phyloP scores from a whole-genome alignment of 1,140 invertebrate genomes.

The Dysdera silvatica region DNA sequence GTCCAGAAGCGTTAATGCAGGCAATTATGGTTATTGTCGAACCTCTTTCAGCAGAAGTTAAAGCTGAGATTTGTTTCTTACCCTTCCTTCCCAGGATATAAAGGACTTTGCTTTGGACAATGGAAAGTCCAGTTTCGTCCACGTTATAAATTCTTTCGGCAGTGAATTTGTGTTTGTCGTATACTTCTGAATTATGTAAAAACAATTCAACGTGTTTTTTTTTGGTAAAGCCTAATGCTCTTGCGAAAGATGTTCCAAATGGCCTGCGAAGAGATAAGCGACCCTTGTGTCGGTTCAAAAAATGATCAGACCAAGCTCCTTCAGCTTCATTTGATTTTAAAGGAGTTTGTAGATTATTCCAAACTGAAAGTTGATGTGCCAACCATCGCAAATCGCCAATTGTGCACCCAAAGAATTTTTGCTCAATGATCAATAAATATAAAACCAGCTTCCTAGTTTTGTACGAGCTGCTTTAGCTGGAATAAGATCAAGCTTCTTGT shows the following conservation, averaged over 20 bases:
- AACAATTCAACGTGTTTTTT: conserved; percentile 18
- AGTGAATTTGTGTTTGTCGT: conserved; percentile 4
- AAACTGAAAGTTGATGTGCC: background rate
- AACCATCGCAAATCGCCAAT: background rate
- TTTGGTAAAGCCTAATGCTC: conserved; percentile 2
- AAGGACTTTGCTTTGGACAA: conserved; percentile 19
- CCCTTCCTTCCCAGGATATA: conserved; percentile 8
- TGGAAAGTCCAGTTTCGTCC: conserved; percentile 29
- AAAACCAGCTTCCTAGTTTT: background rate
- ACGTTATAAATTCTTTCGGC: conserved; percentile 26
- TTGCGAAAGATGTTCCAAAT: background rate
- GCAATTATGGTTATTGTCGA: background rate
- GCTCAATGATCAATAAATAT: conserved; percentile 2
- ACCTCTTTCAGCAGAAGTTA: conserved; percentile 10
- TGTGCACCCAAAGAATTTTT: background rate
- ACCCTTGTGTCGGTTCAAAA: background rate
- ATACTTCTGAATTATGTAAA: background rate
- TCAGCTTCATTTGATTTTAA: background rate
- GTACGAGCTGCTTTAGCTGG: background rate
- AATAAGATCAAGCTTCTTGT: background rate
- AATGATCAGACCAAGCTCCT: background rate
- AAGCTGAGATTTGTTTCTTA: conserved; percentile 9
- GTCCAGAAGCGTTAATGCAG: conserved; percentile 22
- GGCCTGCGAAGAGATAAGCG: background rate
- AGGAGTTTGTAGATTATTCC: background rate